Conservation (phyloP, 2,888 invertebrate genomes). For the Rhamnusium bicolor region DNA sequence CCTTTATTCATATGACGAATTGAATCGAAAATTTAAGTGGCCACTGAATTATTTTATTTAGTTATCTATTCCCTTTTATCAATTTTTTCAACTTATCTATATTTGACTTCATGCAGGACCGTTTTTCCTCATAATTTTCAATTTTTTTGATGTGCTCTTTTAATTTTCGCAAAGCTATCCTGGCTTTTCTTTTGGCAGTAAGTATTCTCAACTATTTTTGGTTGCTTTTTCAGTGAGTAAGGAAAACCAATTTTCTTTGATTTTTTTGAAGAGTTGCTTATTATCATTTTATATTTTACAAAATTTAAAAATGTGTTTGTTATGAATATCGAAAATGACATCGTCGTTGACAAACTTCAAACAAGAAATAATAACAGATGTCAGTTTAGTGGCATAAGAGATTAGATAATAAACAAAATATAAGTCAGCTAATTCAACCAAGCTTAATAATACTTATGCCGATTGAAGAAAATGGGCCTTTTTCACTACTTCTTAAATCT, state of each 20-base stretch:
- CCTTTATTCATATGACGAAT: background rate
- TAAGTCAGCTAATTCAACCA: too few species aligned
- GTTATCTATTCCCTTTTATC: background rate
- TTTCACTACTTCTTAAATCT: too few species aligned
- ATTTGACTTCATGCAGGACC: background rate
- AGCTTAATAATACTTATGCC: too few species aligned
- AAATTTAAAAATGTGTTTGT: background rate
- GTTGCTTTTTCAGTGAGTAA: background rate
- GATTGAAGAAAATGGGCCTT: too few species aligned
- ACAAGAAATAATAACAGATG: background rate
- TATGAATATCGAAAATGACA: background rate
- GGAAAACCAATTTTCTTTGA: background rate
- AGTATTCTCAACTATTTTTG: background rate
- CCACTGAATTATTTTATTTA: too few species aligned
- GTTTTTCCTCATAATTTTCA: background rate
- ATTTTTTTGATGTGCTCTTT: background rate
- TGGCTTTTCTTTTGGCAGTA: background rate
- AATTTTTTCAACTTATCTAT: background rate
- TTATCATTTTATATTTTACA: background rate
- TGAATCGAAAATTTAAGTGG: background rate
- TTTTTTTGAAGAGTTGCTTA: background rate
- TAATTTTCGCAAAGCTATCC: background rate
- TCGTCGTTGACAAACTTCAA: background rate
- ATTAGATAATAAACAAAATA: too few species aligned
- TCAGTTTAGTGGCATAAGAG: too few species aligned